Percentiles rank a stretch among this genome's conserved stretches.
Evolutionary conservation across 2,113 vertebrate species (phyloP).

Genomic region (Sinocyclocheilus grahami): DNA sequence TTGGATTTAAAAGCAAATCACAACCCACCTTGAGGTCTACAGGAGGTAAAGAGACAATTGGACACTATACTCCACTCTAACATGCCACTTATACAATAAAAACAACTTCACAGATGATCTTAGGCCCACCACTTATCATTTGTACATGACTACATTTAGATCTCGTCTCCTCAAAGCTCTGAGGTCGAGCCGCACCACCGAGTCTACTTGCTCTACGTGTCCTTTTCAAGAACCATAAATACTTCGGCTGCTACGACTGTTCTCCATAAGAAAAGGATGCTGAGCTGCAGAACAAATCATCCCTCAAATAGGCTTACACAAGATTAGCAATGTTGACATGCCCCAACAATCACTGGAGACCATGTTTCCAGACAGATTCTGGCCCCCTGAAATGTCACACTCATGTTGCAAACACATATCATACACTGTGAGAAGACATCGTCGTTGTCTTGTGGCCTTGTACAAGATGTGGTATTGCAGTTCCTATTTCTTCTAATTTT

Average conservation of each 20-base stretch:
- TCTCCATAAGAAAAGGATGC: conserved; percentile 48
- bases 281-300: conserved; percentile 51
- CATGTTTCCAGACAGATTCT: conserved; percentile 43
- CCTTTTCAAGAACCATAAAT: conserved; percentile 31
- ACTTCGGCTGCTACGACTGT: conserved; percentile 4
- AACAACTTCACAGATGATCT: too few species aligned
- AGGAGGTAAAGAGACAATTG: neutral
- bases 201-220: neutral
- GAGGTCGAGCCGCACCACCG: neutral
- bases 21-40: neutral
- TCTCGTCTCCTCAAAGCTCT: neutral
- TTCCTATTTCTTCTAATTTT: neutral
- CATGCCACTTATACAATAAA: neutral
- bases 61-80: neutral
- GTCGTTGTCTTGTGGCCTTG: neutral
- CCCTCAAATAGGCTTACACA: conserved; percentile 56
- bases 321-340: conserved; percentile 55
- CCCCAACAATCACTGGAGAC: conserved; percentile 46
- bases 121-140: neutral
- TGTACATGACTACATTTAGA: neutral
- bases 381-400: conserved; percentile 44
- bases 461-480: neutral
- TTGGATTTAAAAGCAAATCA: neutral
- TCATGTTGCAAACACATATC: conserved; percentile 21
- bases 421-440: conserved; percentile 29